These are phyloP conservation scores for Mesoligia furuncula DNA, from an alignment of 2,888 invertebrate species.

Conservation along the genomic window DNA sequence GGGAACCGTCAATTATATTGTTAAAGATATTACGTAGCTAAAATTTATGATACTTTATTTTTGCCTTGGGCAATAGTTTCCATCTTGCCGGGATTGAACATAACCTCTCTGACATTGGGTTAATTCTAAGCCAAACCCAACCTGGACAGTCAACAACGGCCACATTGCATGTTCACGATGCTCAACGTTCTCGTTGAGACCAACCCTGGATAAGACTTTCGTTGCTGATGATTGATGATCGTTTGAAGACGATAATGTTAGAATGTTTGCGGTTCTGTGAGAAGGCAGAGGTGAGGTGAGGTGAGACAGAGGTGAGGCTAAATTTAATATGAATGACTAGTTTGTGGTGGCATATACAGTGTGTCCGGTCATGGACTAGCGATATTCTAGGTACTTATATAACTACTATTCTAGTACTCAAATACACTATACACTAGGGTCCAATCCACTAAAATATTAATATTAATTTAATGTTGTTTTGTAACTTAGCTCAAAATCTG, in stretches of 20 bases:
- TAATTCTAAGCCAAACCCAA: not conserved
- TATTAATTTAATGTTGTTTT: too few species aligned
- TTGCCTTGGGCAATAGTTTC: not conserved
- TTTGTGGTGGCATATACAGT: too few species aligned
- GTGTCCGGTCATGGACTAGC: too few species aligned
- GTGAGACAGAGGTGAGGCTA: too few species aligned
- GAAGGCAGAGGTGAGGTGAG: too few species aligned
- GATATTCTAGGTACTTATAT: too few species aligned
- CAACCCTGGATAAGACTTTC: not conserved
- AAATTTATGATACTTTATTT: constrained; percentile 29
- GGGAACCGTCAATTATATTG: constrained; percentile 60
- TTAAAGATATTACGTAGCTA: constrained; percentile 46
- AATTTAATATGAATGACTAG: not conserved
- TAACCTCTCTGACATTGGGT: not conserved
- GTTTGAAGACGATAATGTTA: not conserved
- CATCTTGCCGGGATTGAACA: not conserved
- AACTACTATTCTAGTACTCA: too few species aligned
- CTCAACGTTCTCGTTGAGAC: not conserved
- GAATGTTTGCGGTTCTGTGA: not conserved
- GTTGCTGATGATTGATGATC: too few species aligned
- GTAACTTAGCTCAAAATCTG: too few species aligned
- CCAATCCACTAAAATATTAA: too few species aligned
- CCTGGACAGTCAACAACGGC: not conserved
- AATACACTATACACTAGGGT: too few species aligned
- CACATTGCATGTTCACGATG: not conserved